These are phyloP conservation scores for Champsocephalus gunnari DNA, from an alignment of 2,797 vertebrate genomes.

Conservation along the genomic window DNA sequence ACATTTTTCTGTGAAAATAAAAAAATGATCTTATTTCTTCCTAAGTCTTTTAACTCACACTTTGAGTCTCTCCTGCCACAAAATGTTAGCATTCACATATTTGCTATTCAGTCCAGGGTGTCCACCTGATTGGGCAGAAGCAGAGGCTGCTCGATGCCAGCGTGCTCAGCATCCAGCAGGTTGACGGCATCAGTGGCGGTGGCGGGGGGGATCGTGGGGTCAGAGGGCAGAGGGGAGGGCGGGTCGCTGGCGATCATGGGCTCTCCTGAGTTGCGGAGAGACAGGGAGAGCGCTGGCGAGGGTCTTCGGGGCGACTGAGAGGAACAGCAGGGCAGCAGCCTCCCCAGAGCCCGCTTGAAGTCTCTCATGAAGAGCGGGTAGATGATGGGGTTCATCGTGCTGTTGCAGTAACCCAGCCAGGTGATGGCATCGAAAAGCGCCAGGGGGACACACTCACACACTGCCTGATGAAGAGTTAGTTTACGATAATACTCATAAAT, in stretches of 20 bases:
- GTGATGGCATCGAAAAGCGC: slow-evolving; percentile 94
- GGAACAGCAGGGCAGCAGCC: slow-evolving; percentile 89
- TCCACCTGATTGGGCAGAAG: slow-evolving; percentile 82
- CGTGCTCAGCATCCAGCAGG: slow-evolving; percentile 82
- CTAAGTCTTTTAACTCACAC: neutral
- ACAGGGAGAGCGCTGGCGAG: slow-evolving; percentile 91
- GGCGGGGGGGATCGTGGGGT: slow-evolving; percentile 75
- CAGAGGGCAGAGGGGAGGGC: slow-evolving; percentile 81
- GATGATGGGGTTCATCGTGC: slow-evolving; percentile 99
- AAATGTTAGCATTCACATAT: neutral
- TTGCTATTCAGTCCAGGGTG: slow-evolving; percentile 80
- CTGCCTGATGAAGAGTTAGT: slow-evolving; percentile 83
- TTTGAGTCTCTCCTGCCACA: neutral
- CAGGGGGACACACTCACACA: slow-evolving; percentile 90
- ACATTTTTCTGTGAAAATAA: slow-evolving; percentile 13
- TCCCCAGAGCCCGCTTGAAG: slow-evolving; percentile 95
- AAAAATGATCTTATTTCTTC: neutral
- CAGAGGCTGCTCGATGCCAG: slow-evolving; percentile 75
- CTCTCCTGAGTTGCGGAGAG: slow-evolving; percentile 93
- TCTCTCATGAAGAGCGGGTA: slow-evolving; percentile 98
- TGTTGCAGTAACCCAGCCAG: slow-evolving; percentile 99
- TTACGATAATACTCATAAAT: neutral
- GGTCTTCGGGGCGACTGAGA: slow-evolving; percentile 83
- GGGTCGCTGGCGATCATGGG: slow-evolving; percentile 84
- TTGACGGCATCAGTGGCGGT: slow-evolving; percentile 77